Evolutionary conservation across 2,797 vertebrate species (phyloP).

Genomic region (Falco rusticolus): DNA sequence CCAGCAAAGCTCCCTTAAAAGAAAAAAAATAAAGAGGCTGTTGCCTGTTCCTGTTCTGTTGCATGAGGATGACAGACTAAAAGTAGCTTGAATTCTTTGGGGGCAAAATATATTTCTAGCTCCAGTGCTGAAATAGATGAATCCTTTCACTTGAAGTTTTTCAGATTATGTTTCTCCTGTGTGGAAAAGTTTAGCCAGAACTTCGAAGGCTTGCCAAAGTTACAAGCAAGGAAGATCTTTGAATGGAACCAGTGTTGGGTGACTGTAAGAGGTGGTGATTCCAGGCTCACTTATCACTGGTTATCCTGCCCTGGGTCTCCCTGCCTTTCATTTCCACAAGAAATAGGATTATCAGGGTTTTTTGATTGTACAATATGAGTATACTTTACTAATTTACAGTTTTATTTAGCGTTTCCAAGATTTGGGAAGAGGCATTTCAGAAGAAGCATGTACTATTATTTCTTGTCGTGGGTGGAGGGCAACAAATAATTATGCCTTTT

Average conservation of each 20-base stretch:
- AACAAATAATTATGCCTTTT: neutral
- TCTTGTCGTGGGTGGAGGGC: neutral
- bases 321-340: neutral
- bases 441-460: neutral
- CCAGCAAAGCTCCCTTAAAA: neutral
- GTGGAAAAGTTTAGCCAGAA: neutral
- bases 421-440: neutral
- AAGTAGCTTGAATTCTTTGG: neutral
- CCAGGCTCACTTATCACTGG: neutral
- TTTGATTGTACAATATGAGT: neutral
- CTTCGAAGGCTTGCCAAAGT: neutral
- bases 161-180: neutral
- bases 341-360: neutral
- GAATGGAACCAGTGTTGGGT: neutral
- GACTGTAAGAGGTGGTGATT: neutral
- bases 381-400: neutral
- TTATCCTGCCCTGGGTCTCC: neutral
- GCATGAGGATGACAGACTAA: neutral
- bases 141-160: neutral
- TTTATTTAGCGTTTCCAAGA: neutral
- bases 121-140: neutral
- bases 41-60: neutral
- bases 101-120: neutral
- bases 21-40: neutral
- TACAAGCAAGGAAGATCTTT: neutral